A percentile compares a stretch with the other conserved stretches of the same genome.
Evolutionary conservation across 1,140 invertebrate genomes (phyloP).

Genomic region (Hirudo medicinalis): DNA sequence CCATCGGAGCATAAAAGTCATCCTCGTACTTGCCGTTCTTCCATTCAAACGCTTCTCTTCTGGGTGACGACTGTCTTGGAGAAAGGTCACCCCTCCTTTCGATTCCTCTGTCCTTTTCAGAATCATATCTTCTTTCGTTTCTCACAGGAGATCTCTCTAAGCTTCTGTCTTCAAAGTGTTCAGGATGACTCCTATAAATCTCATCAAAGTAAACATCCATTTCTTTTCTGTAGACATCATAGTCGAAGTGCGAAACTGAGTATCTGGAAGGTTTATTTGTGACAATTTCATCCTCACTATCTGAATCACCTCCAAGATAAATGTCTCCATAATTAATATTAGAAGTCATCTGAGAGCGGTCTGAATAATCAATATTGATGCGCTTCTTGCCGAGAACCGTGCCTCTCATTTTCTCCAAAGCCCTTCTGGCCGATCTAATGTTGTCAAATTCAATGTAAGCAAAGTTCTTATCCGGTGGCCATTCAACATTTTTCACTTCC

Average conservation of each 20-base stretch:
- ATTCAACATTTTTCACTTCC: conserved; percentile 92
- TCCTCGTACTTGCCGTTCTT: neutral
- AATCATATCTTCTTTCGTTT: neutral
- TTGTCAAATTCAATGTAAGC: conserved; percentile 92
- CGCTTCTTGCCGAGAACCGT: conserved; percentile 76
- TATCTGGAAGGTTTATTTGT: neutral
- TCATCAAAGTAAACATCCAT: conserved; percentile 7
- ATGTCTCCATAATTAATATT: conserved; percentile 5
- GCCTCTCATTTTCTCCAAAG: conserved; percentile 90
- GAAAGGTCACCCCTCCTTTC: neutral
- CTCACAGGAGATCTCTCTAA: neutral
- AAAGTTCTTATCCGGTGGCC: conserved; percentile 60
- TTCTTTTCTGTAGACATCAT: neutral
- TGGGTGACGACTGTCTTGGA: neutral
- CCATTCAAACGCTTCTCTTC: neutral
- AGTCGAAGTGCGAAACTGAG: neutral
- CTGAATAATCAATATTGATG: conserved; percentile 84
- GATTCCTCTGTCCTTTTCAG: neutral
- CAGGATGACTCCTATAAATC: neutral
- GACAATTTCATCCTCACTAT: conserved; percentile 7
- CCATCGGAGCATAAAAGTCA: neutral
- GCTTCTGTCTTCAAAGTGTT: neutral
- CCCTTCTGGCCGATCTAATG: conserved; percentile 85
- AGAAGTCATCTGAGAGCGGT: conserved; percentile 37
- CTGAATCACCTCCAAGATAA: neutral